Base-by-base conservation (phyloP, 2,888 invertebrate species). In the Synanthedon formicaeformis region DNA sequence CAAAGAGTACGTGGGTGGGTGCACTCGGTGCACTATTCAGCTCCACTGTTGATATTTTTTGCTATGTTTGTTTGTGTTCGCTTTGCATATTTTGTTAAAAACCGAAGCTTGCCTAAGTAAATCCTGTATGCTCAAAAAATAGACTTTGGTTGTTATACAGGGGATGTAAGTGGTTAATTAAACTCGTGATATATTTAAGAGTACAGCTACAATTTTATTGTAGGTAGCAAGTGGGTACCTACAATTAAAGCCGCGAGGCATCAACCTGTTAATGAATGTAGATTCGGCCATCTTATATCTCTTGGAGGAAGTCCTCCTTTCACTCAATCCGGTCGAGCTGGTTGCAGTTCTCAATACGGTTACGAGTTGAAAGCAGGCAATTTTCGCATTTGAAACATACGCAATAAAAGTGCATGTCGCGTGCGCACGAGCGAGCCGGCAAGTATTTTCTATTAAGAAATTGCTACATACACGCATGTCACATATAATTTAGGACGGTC, bases 261-360 rank as follows among this genome's bases (percentile, higher is more conserved):
- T 13, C 45, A 45, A n/a, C 45, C 45, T 45, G 45, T 14, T 45
- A n/a, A 45, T 45, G 45, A 5, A 45, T 45, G 34, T 34, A 13
- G 13, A 16, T 16, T 50, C 50, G 23, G 27, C 53, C 45, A n/a
- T 50, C 11, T 11, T 18, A 12, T 53, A 51, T 56, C 50, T 14
- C 41, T 41, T 51, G 23, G 34, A 54, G 57, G 57, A 54, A 57
- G 54, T 50, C 51, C 56, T 49, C 56, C 57, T 57, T 57, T 57
- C 57, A 56, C 56, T 56, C 48, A 53, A 52, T 52, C 52, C 52
- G 49, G 56, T 50, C 57, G 45, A 55, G 54, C 61, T 57, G 57
- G 65, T 64, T 64, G 59, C 63, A 49, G 57, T 64, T 64, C 64
- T 58, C 64, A 49, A 64, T 57, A 57, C 68, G 66, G 66, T 64